Base-by-base conservation (phyloP, 2,113 vertebrate species). In the Connochaetes taurinus region DNA sequence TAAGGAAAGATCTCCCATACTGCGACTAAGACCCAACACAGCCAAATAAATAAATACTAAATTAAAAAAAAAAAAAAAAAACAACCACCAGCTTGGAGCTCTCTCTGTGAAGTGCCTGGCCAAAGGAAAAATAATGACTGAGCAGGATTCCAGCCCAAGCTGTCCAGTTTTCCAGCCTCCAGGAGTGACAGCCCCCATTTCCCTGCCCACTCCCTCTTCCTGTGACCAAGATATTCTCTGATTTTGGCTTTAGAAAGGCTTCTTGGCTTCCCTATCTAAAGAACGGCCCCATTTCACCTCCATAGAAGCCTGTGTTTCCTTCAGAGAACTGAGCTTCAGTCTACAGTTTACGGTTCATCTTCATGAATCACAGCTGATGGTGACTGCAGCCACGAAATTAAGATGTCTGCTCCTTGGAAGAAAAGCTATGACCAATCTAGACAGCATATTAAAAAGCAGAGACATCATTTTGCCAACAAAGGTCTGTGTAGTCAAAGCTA, bases 121-220 rank as follows among this genome's bases (percentile, higher is more conserved):
- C 33, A 31, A 31, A 36, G 60, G 50, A 78, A 53, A 91, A 17
- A 36, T 25, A 52, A 16, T 19, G 10, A 12, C 31, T 5, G 2
- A 33, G 16, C 17, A 23, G 74, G 23, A 60, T 33, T 53, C 29
- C 6, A 36, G 52, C 53, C 25, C 52, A 13, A 2, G 31, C 7
- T 15, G 64, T 11, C 62, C 6, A 16, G 15, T 15, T 53, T 31
- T 17, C 36, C 58, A 53, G n/a, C 36, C 86, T 57, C 25, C 12
- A 10, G 43, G 33, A 27, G 0, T 14, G 2, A 5, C 1, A 25
- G 0, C 15, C n/a, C 21, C n/a, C 25, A 36, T 19, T 29, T 62
- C n/a, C 71, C 13, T 55, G n/a, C 47, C 36, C 15, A 6, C 43
- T 21, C 9, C 15, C 36, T n/a, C 55, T 82, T 83, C 55, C 62